phyloP scores from a whole-genome alignment of 2,888 invertebrate genomes.

The Penaeus monodon region DNA sequence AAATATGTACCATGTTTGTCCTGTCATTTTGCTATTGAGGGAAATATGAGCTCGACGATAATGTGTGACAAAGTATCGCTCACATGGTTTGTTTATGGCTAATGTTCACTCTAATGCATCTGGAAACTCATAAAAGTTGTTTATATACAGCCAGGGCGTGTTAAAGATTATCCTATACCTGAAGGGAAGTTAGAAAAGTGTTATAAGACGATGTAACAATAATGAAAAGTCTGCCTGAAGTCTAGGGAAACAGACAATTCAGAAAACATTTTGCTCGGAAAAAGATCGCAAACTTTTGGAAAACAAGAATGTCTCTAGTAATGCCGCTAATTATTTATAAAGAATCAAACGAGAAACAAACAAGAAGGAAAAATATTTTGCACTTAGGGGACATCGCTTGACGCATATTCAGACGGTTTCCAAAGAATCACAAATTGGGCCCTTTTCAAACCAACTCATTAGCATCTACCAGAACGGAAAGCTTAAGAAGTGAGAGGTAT shows the following conservation, averaged over 20 bases:
- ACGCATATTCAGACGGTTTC: slow-evolving; percentile 49
- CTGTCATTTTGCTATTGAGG: slow-evolving; percentile 56
- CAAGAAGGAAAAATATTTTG: slow-evolving; percentile 56
- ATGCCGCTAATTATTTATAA: slow-evolving; percentile 55
- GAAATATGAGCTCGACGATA: slow-evolving; percentile 51
- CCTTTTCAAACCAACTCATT: slow-evolving; percentile 44
- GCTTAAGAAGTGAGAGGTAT: slow-evolving; percentile 18
- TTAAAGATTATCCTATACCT: neutral
- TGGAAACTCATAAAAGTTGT: no score
- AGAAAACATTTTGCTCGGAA: neutral
- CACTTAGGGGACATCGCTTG: slow-evolving; percentile 52
- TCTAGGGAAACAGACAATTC: neutral
- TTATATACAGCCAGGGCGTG: no score
- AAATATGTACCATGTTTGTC: slow-evolving; percentile 58
- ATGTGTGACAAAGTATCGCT: slow-evolving; percentile 49
- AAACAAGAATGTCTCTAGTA: slow-evolving; percentile 14
- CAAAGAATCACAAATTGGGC: slow-evolving; percentile 53
- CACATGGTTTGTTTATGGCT: neutral
- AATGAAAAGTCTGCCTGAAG: neutral
- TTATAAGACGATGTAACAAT: no score
- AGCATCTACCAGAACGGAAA: slow-evolving; percentile 28
- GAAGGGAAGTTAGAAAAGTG: neutral
- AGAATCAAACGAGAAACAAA: slow-evolving; percentile 62
- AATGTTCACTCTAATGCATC: no score
- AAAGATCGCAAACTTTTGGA: neutral